Evolutionary conservation across 2,888 invertebrate species (phyloP).

Genomic region (Carcina quercana): DNA sequence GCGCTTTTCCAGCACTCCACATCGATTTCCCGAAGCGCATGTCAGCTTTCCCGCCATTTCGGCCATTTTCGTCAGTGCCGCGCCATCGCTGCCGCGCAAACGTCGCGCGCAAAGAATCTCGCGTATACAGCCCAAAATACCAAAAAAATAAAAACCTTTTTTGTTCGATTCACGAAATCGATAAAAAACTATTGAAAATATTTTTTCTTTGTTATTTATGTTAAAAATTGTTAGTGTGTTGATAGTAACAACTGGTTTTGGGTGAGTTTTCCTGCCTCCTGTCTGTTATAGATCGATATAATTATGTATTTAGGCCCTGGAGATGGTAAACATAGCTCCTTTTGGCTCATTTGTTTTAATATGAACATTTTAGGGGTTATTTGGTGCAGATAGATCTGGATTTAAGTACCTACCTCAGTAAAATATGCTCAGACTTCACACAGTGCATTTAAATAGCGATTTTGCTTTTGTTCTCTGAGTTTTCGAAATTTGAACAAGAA

Average conservation of each 20-base stretch:
- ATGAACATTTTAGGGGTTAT: not conserved
- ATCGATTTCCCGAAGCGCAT: constrained; percentile 70
- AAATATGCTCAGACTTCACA: too few relatives aligned
- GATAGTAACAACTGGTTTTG: constrained; percentile 21
- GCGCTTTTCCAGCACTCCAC: constrained; percentile 29
- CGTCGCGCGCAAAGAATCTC: constrained; percentile 19
- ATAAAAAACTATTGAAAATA: constrained; percentile 14
- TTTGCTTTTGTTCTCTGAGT: too few relatives aligned
- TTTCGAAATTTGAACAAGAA: too few relatives aligned
- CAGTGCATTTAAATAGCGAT: too few relatives aligned
- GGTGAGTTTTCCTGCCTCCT: constrained; percentile 21
- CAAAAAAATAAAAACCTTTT: constrained; percentile 3
- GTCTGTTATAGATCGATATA: constrained; percentile 31
- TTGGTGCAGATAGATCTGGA: not conserved
- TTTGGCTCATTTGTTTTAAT: too few relatives aligned
- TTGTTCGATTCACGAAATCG: constrained; percentile 7
- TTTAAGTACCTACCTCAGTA: too few relatives aligned
- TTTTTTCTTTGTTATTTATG: constrained; percentile 12
- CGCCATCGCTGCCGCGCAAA: constrained; percentile 24
- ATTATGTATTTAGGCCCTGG: constrained; percentile 15
- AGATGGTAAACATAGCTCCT: not conserved
- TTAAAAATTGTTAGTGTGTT: not conserved
- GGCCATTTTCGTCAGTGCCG: constrained; percentile 38
- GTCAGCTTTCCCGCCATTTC: constrained; percentile 49
- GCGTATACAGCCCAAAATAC: constrained; percentile 15